Evolutionary conservation across 2,113 vertebrate genomes (phyloP), one percentile per base, ranked within the genome.

Genomic region (Atlantisia rogersi): DNA sequence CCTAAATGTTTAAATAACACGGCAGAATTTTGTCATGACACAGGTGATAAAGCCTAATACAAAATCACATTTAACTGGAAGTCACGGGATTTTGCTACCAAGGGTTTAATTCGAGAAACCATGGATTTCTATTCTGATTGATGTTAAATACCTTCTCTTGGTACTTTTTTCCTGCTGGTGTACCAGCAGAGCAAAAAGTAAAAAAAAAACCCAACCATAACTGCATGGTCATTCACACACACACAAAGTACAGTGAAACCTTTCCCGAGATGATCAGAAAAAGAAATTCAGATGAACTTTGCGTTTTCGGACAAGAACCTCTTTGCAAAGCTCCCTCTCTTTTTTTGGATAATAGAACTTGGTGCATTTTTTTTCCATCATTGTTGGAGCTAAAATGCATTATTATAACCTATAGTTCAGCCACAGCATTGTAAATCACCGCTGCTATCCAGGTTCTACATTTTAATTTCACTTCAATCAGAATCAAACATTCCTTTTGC

Each of bases 391-490:
- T 44, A 53, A 93, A 92, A 91, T 42, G 35, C 31, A 64, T 90
- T 86, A 93, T 79, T 84, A 69, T 88, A 92, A 81, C 82, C 69
- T 46, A 28, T 3, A 82, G 65, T 65, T 92, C 42, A 79, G 69
- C 65, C n/a, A 86, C 11, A 35, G 46, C 9, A 20, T 55, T 0
- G 2, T 81, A 88, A 96, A 94, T 91, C 80, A 91, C 42, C 35
- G 19, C 56, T 16, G 60, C 80, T 70, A 63, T 39, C 60, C 65
- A 86, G 76, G 71, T 63, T 70, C 82, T 77, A 90, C 67, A 68
- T 86, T 75, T 86, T 80, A 84, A 87, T 86, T 94, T 91, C 73
- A 48, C 71, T 91, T 71, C 78, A 95, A 80, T 96, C 92, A 86
- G 92, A 84, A 76, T 40, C 86, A 91, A 75, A 85, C 89, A 93